Evolutionary conservation across 1,140 invertebrate species (phyloP), one percentile per base, ranked within the genome.

Genomic region (Heliothis subflexa): DNA sequence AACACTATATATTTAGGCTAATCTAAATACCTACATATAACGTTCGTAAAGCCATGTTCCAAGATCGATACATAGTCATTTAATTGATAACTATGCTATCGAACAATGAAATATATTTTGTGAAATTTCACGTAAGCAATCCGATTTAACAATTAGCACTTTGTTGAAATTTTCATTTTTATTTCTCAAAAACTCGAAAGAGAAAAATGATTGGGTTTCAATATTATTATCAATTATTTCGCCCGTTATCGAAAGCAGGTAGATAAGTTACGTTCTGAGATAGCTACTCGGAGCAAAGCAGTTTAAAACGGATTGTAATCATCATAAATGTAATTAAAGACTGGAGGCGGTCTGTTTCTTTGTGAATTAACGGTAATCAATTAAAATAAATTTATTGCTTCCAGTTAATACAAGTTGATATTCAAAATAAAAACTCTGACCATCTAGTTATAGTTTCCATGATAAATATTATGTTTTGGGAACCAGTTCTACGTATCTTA

Each of bases 351-450:
- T 82, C 70, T 78, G 79, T 85, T 86, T 85, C 83, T 86, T 87
- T 85, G 83, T 87, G 78, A 86, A 91, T 89, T 89, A 89, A 88
- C 85, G 82, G 86, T 87, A 85, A 89, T 89, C 88, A 91, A 89
- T 89, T 88, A 89, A 86, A 87, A 85, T 72, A 80, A 88, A 88
- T 87, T 89, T 89, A 91, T 89, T 77, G 81, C 84, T 80, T 49
- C 78, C 68, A 83, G 80, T 86, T 86, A 84, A 85, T 83, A 78
- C 61, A 79, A 82, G 75, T 78, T 81, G 61, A 80, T 59, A 66
- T 82, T 78, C 70, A 78, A 80, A 86, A 86, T 85, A 81, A 81
- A 86, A 88, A 81, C 80, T 84, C 75, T 28, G 74, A 83, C 76
- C 81, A 76, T 79, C 83, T 86, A 86, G 84, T 88, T 86, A 85